Conservation (phyloP, 2,113 vertebrate species). For the Oreochromis niloticus region DNA sequence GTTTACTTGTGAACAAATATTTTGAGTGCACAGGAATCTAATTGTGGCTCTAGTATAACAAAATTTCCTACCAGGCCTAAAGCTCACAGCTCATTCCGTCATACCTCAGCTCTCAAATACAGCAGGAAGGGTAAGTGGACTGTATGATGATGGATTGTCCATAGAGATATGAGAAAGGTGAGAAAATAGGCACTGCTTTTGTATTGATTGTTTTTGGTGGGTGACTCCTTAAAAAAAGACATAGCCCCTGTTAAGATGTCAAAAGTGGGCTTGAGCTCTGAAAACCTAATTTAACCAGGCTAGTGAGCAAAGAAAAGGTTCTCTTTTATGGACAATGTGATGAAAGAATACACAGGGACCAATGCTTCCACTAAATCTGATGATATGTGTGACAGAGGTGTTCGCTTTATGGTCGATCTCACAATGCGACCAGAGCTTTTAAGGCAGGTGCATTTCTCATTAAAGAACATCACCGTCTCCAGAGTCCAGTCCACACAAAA, state of each 20-base stretch:
- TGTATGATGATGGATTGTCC: conserved; percentile 57
- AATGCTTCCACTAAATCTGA: not conserved
- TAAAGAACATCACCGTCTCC: not conserved
- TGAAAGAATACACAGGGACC: not conserved
- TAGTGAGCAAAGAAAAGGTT: conserved; percentile 7
- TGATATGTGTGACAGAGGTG: not conserved
- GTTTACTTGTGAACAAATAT: not conserved
- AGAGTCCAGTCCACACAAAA: not conserved
- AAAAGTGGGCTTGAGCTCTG: not conserved
- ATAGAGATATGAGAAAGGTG: conserved; percentile 28
- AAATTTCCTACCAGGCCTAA: not conserved
- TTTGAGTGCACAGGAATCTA: conserved; percentile 9
- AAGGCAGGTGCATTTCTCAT: not conserved
- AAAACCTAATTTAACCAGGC: conserved; percentile 24
- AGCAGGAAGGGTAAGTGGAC: not conserved
- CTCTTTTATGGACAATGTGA: not conserved
- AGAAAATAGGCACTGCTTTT: conserved; percentile 41
- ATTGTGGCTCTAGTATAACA: conserved; percentile 15
- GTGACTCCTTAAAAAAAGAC: conserved; percentile 16
- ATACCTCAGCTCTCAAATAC: conserved; percentile 6
- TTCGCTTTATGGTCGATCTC: not conserved
- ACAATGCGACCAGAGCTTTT: not conserved
- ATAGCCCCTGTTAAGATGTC: conserved; percentile 43
- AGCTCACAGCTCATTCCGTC: not conserved
- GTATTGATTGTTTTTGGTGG: conserved; percentile 46